These are phyloP conservation scores for Zaprionus vittiger DNA, from an alignment of 1,140 invertebrate species.

Conservation along the genomic window DNA sequence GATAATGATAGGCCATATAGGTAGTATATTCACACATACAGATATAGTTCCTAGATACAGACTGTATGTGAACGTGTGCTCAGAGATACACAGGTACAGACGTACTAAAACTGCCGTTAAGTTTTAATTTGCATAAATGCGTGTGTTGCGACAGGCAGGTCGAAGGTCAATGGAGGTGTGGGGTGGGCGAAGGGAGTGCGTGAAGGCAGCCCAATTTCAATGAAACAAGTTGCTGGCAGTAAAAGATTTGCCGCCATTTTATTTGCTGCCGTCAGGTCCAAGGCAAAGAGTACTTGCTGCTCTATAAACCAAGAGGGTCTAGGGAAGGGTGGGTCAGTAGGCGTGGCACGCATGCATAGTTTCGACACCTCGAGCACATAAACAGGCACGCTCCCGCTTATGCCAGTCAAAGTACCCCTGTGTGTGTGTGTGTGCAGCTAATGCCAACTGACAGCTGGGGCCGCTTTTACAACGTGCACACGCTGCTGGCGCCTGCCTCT, in stretches of 20 bases:
- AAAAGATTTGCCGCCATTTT: constrained; percentile 2
- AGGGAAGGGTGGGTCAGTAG: background rate
- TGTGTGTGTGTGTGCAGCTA: constrained; percentile 1
- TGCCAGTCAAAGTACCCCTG: background rate
- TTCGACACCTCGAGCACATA: background rate
- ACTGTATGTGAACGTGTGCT: background rate
- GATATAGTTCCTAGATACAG: background rate
- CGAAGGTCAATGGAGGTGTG: background rate
- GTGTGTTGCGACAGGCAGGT: constrained; percentile 2
- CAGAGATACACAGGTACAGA: background rate
- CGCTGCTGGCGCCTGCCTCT: background rate
- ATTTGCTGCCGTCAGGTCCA: background rate
- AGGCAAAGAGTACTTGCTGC: no score
- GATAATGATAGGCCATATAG: background rate
- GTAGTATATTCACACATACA: background rate
- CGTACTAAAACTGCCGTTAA: background rate
- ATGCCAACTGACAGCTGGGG: constrained; percentile 4
- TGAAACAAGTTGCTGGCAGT: background rate
- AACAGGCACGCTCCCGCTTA: background rate
- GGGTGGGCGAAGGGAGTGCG: background rate
- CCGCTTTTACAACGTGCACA: constrained; percentile 4
- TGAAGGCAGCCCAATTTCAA: background rate
- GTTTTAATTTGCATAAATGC: constrained; percentile 5
- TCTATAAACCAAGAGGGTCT: no score
- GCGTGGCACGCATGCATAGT: background rate